Base-by-base conservation (phyloP, 23 tunicate species). In the Ciona savignyi region DNA sequence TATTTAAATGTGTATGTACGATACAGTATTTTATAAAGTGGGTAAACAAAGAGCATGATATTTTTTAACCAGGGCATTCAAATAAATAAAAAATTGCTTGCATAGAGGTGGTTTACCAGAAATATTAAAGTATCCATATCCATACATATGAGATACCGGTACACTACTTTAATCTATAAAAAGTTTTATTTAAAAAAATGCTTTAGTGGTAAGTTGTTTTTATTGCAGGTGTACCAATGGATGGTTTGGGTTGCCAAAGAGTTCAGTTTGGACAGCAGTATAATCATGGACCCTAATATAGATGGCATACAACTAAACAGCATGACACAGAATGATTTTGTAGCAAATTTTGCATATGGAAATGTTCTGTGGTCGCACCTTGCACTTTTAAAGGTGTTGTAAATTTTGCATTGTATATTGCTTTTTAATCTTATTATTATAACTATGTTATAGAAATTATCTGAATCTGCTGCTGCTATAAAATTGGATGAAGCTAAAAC, bases 231-330 rank as follows among this genome's bases (percentile, higher is more conserved):
- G 1, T 51, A 77, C 79, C 60, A 71, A 15, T 88, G 96, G 88
- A 88, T 88, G 96, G 51, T 75, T 4, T 82, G 87, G 96, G 80
- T 88, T 27, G 87, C 83, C 32, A 88, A 88, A 72, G 96, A 71
- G 33, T 77, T 68, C 66, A 64, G 68, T 26, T 67, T 75, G 62
- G 96, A 82, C 29, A 33, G 75, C 4, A 70, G 67, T 34, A 68
- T 70, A 19, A 82, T 88, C 15, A 70, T 76, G 51, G 61, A 82
- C 71, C 63, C 72, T 33, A 33, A 77, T 23, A 72, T 88, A 1
- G 70, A 88, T 78, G 96, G 96, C 0, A 82, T 76, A 68, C 30
- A 49, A 21, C 70, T 88, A 0, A 75, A 70, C 63, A 25, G 33
- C 11, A 72, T 88, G 83, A 49, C 96, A 0, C 60, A 61, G 23